Base-by-base conservation (phyloP, 2,113 vertebrate species). In the Sminthopsis crassicaudata region DNA sequence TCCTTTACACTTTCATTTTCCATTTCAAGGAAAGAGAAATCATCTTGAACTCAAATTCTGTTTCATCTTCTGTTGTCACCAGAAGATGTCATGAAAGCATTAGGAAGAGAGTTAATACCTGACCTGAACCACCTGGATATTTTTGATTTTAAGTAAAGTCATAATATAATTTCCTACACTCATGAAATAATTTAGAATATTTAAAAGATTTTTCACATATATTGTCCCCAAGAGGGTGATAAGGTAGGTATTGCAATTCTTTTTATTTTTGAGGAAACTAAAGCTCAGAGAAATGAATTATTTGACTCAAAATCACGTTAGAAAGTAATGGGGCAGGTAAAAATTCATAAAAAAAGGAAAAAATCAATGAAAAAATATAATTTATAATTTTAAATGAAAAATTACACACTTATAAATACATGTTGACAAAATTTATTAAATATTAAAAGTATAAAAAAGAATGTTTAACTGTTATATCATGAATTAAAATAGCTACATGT, bases 1-100 rank as follows among this genome's bases (percentile, higher is more conserved):
- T 84, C 0, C 22, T 60, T 67, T 54, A 48, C 52, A 8, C n/a
- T 95, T 97, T 95, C 91, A 1, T 52, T 96, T 97, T 96, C 95
- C 95, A 0, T 46, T 36, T 89, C 23, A 25, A 36, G 26, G 36
- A 30, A 93, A 94, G 14, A 54, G 53, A 90, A 93, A 23, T 52
- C 3, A 57, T 91, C 91, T 94, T 90, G 30, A 57, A 60, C 27
- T 60, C 57, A 60, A 67, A 67, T 36, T 36, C 60, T 2, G 51
- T 94, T 95, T 93, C 48, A 57, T 96, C 94, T 48, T 48, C 89
- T 50, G 46, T 3, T 4, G 27, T 26, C 9, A 23, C 2, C 0
- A 26, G 9, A 2, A 55, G 8, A 26, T 36, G 16, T 16, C 30
- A 36, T 36, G 12, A 67, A 67, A 76, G 67, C 67, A n/a, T 76